phyloP scores from a whole-genome alignment of 2,797 vertebrate species.

The Pangasius macronema region DNA sequence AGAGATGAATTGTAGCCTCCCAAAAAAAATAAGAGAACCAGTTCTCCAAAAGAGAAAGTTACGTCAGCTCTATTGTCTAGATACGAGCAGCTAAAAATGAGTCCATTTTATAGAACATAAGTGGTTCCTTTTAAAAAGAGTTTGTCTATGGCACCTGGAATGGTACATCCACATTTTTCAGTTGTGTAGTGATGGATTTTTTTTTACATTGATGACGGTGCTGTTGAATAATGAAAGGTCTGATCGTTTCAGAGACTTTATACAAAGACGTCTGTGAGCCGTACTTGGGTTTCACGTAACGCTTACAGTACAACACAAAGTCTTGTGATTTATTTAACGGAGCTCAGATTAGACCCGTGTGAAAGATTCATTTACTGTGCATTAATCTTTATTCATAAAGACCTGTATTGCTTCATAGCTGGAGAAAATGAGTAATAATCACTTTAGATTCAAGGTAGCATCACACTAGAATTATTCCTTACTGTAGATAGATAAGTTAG shows the following conservation, averaged over 20 bases:
- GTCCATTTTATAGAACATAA: slow-evolving; percentile 14
- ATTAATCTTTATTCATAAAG: background rate
- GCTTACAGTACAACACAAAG: background rate
- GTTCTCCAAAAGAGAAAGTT: slow-evolving; percentile 8
- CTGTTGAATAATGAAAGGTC: background rate
- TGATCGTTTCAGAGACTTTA: background rate
- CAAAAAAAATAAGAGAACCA: background rate
- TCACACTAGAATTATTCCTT: background rate
- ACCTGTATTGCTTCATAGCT: background rate
- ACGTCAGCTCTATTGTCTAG: background rate
- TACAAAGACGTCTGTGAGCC: background rate
- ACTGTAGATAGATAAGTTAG: background rate
- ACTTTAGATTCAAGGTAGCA: background rate
- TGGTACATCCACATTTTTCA: background rate
- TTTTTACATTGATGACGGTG: background rate
- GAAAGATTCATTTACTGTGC: background rate
- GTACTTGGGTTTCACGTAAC: background rate
- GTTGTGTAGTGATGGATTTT: background rate
- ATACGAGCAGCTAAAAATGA: background rate
- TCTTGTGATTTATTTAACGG: background rate
- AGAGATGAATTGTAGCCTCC: slow-evolving; percentile 17
- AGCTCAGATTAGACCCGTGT: background rate
- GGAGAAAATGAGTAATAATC: background rate
- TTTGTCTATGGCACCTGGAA: background rate
- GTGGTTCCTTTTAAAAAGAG: background rate